Evolutionary conservation across 2,113 vertebrate genomes (phyloP).

Genomic region (Scophthalmus maximus): DNA sequence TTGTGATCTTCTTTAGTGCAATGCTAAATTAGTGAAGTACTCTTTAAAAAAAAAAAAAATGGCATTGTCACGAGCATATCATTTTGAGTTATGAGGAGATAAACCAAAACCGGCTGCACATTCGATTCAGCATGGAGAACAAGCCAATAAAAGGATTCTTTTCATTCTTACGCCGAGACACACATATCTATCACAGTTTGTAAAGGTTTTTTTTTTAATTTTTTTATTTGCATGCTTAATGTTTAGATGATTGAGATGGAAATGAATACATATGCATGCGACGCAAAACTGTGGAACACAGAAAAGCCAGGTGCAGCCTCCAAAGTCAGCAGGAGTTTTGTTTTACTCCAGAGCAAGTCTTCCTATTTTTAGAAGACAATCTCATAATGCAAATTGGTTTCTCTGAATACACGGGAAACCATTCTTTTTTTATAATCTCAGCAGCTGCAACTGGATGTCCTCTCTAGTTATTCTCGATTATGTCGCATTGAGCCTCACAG

Average conservation of each 20-base stretch:
- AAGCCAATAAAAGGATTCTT: not conserved
- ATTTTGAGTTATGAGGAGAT: not conserved
- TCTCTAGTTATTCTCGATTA: constrained; percentile 52
- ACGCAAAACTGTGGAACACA: not conserved
- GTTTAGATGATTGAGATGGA: not conserved
- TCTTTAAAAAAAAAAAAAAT: not conserved
- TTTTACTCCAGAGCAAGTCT: constrained; percentile 10
- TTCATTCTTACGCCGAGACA: not conserved
- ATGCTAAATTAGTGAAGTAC: not conserved
- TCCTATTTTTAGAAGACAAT: constrained; percentile 39
- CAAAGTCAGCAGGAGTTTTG: not conserved
- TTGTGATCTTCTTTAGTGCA: not conserved
- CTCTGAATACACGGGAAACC: constrained; percentile 10
- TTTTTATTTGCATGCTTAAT: not conserved
- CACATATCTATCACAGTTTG: not conserved
- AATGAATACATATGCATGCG: no score
- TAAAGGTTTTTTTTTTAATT: not conserved
- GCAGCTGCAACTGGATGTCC: constrained; percentile 30
- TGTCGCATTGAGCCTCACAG: constrained; percentile 15
- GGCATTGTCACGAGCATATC: not conserved
- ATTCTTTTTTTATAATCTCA: constrained; percentile 10
- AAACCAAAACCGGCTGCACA: no score
- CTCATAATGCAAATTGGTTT: constrained; percentile 42
- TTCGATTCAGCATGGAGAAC: not conserved
- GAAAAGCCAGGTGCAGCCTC: constrained; percentile 12